Percentiles rank a stretch among this genome's conserved stretches.
Conservation (phyloP, 2,888 invertebrate species). For the Gasteruption jaculator region DNA sequence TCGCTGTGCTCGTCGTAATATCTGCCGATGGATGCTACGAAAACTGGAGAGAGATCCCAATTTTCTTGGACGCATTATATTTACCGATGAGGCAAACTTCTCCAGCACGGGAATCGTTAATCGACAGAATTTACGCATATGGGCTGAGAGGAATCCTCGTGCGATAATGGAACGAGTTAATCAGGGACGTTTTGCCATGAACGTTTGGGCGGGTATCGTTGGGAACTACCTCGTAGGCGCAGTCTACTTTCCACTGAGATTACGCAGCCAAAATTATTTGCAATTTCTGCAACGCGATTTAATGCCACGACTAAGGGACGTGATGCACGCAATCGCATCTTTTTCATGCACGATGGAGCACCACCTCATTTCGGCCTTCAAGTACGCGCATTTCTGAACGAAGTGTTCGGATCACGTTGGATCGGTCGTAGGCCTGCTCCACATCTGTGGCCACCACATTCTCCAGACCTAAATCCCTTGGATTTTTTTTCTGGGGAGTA, state of each 20-base stretch:
- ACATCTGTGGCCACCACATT: constrained; percentile 26
- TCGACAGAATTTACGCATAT: constrained; percentile 22
- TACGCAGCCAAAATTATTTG: constrained; percentile 19
- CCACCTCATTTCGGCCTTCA: constrained; percentile 30
- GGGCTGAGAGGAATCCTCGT: constrained; percentile 21
- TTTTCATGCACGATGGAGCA: too few species aligned
- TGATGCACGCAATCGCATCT: constrained; percentile 12
- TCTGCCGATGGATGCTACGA: constrained; percentile 17
- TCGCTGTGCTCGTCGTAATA: constrained; percentile 11
- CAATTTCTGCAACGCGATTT: constrained; percentile 21
- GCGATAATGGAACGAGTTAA: constrained; percentile 18
- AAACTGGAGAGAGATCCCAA: constrained; percentile 13
- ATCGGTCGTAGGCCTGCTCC: constrained; percentile 27
- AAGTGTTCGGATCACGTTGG: constrained; percentile 24
- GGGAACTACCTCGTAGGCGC: constrained; percentile 20
- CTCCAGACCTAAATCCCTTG: constrained; percentile 27
- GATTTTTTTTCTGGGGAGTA: constrained; percentile 30
- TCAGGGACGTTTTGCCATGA: constrained; percentile 23
- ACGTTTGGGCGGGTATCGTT: constrained; percentile 25
- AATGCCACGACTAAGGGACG: constrained; percentile 12
- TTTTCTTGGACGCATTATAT: constrained; percentile 13
- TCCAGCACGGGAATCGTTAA: too few species aligned
- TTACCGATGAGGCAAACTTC: constrained; percentile 20
- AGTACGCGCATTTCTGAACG: constrained; percentile 24
- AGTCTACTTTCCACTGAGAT: constrained; percentile 20